Evolutionary conservation across 2,797 vertebrate genomes (phyloP).

Genomic region (Odontamblyopus lacepedii): DNA sequence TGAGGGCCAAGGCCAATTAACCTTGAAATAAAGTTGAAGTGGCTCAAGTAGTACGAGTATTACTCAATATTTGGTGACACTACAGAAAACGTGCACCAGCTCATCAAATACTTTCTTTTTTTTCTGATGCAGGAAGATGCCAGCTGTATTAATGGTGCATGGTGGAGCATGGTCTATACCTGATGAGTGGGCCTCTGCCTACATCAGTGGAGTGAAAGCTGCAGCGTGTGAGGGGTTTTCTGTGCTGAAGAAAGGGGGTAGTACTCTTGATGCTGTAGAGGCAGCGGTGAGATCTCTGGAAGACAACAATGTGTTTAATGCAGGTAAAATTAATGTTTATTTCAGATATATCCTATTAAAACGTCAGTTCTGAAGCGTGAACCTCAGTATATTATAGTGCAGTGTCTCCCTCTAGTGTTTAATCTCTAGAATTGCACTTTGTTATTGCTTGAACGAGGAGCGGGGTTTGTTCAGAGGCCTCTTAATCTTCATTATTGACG

Average conservation of each 20-base stretch:
- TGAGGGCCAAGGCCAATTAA: not conserved
- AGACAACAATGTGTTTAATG: conserved; percentile 72
- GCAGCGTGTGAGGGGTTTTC: conserved; percentile 64
- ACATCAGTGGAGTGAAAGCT: conserved; percentile 72
- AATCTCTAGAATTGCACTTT: conserved; percentile 9
- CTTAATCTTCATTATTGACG: conserved; percentile 1
- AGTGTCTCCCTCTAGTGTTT: conserved; percentile 54
- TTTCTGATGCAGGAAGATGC: conserved; percentile 52
- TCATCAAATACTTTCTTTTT: not conserved
- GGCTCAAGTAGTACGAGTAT: not conserved
- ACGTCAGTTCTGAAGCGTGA: not conserved
- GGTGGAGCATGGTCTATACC: conserved; percentile 83
- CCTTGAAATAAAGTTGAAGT: not conserved
- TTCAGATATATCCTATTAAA: not conserved
- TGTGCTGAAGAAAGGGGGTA: conserved; percentile 66
- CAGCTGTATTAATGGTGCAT: conserved; percentile 79
- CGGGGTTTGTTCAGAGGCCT: not conserved
- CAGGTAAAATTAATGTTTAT: conserved; percentile 56
- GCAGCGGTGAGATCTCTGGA: conserved; percentile 75
- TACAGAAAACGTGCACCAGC: not conserved
- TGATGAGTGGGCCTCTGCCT: conserved; percentile 62
- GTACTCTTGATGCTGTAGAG: conserved; percentile 79
- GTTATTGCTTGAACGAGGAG: not conserved
- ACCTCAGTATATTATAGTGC: not conserved
- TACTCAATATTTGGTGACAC: too few relatives aligned